These are phyloP conservation scores for Lemur catta DNA, from an alignment of 2,797 vertebrate genomes.

Conservation along the genomic window DNA sequence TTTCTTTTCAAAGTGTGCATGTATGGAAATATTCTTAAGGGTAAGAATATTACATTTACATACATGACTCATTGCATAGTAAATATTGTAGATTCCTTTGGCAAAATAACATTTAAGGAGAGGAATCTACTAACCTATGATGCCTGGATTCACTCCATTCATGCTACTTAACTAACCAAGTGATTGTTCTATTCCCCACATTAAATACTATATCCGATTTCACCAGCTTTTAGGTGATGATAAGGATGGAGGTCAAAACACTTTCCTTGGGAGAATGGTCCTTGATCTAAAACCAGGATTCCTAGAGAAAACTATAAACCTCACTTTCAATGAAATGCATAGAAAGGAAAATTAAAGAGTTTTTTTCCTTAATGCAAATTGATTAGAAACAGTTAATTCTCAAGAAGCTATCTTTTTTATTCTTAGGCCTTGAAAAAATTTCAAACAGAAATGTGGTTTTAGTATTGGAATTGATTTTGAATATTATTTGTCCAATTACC, in stretches of 20 bases:
- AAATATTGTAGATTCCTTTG: neutral
- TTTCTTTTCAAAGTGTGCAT: neutral
- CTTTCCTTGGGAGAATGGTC: neutral
- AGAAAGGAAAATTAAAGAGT: neutral
- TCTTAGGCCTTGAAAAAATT: neutral
- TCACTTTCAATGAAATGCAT: neutral
- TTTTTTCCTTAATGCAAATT: neutral
- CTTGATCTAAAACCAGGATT: neutral
- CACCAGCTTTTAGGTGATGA: neutral
- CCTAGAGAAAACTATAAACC: neutral
- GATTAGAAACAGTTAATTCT: neutral
- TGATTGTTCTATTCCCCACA: neutral
- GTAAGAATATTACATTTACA: neutral
- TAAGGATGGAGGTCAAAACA: neutral
- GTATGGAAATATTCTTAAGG: neutral
- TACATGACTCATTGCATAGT: neutral
- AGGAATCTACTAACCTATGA: neutral
- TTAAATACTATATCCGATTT: neutral
- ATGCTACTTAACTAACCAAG: neutral
- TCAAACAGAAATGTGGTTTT: neutral
- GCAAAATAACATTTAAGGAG: neutral
- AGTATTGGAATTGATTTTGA: slow-evolving; percentile 2
- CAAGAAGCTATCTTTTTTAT: neutral
- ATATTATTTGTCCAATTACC: neutral
- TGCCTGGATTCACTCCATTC: neutral